Evolutionary conservation across 2,113 vertebrate genomes (phyloP).

Genomic region (Sus scrofa): DNA sequence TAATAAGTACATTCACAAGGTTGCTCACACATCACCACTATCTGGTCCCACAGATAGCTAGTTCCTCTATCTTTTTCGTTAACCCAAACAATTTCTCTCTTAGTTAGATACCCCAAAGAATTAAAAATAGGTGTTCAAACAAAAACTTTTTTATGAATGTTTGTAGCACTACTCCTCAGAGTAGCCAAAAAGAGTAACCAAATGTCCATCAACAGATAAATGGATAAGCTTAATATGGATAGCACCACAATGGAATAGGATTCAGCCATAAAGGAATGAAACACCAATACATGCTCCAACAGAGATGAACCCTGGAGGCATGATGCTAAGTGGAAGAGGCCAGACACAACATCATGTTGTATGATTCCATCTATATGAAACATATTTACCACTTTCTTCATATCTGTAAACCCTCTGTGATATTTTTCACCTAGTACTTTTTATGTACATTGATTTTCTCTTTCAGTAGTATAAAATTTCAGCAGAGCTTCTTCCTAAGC

Average conservation of each 20-base stretch:
- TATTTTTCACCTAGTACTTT: not conserved
- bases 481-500: not conserved
- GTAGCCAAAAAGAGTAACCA: not conserved
- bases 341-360: not conserved
- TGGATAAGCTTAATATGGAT: not conserved
- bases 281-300: too few relatives aligned
- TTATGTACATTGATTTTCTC: not conserved
- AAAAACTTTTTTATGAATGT: not conserved
- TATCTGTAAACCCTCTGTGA: not conserved
- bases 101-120: not conserved
- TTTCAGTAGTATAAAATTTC: not conserved
- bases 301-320: not conserved
- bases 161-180: not conserved
- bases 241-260: too few relatives aligned
- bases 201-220: not conserved
- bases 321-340: not conserved
- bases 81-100: not conserved
- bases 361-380: not conserved
- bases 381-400: not conserved
- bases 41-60: not conserved
- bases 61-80: not conserved
- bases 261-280: not conserved
- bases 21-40: not conserved
- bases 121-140: not conserved
- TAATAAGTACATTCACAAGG: not conserved